phyloP scores from a whole-genome alignment of 2,113 vertebrate genomes.

The Oriolus oriolus region DNA sequence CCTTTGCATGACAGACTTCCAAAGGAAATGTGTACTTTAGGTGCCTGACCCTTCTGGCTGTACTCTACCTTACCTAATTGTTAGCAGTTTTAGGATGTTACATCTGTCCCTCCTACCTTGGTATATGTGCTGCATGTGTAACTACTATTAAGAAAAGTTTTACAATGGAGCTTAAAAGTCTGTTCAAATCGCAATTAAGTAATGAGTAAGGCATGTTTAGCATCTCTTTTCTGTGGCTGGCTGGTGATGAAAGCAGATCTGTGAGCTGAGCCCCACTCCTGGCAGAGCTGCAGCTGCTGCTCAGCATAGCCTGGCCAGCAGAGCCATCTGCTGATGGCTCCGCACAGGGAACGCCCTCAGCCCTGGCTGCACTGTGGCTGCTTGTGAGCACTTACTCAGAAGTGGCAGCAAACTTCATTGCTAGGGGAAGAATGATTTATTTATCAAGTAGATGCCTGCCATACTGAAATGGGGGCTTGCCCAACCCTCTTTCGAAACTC shows the following conservation, averaged over 20 bases:
- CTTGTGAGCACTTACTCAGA: background rate
- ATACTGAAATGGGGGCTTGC: background rate
- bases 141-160: background rate
- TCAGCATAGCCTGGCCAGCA: background rate
- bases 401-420: background rate
- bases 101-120: background rate
- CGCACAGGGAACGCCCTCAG: background rate
- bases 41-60: background rate
- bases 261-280: background rate
- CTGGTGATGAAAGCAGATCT: background rate
- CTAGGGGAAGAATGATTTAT: background rate
- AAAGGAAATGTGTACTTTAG: background rate
- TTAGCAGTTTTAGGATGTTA: background rate
- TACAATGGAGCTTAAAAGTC: background rate
- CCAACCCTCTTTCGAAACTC: background rate
- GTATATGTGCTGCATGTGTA: background rate
- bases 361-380: background rate
- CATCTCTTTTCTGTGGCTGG: background rate
- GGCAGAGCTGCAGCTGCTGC: background rate
- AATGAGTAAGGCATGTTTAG: background rate
- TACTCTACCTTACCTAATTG: background rate
- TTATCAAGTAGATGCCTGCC: background rate
- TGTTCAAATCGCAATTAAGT: background rate
- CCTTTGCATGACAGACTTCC: background rate
- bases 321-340: constrained; percentile 39